Conservation (phyloP, 2,888 invertebrate species). For the Petrophora chlorosata region DNA sequence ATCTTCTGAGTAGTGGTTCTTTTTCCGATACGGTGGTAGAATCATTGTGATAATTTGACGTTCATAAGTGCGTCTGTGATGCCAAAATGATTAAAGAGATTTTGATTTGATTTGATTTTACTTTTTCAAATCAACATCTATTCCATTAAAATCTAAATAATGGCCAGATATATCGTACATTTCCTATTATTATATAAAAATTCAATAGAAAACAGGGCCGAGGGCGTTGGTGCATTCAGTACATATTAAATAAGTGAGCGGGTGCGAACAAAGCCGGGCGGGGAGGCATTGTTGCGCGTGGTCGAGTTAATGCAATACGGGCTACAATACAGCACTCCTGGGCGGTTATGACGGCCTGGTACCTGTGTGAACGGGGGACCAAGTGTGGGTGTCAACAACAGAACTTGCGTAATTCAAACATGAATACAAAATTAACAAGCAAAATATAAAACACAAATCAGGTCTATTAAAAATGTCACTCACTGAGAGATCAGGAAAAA, state of each 20-base stretch:
- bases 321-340: constrained; percentile 22
- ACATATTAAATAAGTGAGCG: constrained; percentile 38
- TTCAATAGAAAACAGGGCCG: constrained; percentile 18
- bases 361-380: constrained; percentile 2
- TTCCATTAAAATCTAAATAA: not conserved
- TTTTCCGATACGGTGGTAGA: too few species aligned
- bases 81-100: too few species aligned
- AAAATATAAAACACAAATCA: too few species aligned
- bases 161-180: constrained; percentile 14
- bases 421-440: too few species aligned
- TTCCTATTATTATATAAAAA: constrained; percentile 15
- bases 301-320: constrained; percentile 32
- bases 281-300: constrained; percentile 31
- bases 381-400: not conserved
- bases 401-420: not conserved
- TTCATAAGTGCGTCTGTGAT: too few species aligned
- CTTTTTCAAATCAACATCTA: not conserved
- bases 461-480: too few species aligned
- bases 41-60: too few species aligned
- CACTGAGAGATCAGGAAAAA: too few species aligned
- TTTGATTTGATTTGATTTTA: too few species aligned
- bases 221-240: constrained; percentile 26
- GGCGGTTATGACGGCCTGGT: constrained; percentile 27
- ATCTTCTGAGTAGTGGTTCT: too few species aligned
- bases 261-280: constrained; percentile 39